Evolutionary conservation across 2,797 vertebrate species (phyloP), one percentile per base, ranked within the genome.

Genomic region (Psittacula echo): DNA sequence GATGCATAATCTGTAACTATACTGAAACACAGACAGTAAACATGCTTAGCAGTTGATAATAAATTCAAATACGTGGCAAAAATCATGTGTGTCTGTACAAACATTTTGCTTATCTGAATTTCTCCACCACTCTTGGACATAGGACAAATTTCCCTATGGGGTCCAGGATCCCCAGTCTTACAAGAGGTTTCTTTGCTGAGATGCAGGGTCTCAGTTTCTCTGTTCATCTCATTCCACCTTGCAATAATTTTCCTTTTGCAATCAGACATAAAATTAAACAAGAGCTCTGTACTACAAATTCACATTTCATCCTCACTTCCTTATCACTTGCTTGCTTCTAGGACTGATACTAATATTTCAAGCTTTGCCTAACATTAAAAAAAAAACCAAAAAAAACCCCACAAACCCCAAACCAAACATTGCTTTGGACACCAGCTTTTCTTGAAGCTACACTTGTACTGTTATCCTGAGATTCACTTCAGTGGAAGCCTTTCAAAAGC

Each of bases 161-260:
- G 6, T 41, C 9, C 27, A 54, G 24, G 19, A 39, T 44, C 7
- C 13, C 11, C 24, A 48, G 1, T 19, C 15, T 29, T 56, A 58
- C 15, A n/a, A 27, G 4, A 1, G 4, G 1, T 19, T 67, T 88
- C 51, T 64, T 82, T 0, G 0, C 5, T 8, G 51, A 39, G 7
- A 4, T 53, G 12, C 10, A 56, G 51, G 50, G 3, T 29, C 27
- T 41, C 47, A 47, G 19, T 41, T 91, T 83, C 47, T n/a, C 14
- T 47, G n/a, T 77, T 53, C 80, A 10, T 1, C 14, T 16, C 15
- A 8, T 7, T 64, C 3, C 30, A 30, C 2, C 70, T 91, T 47
- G 11, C 18, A 44, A 4, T 45, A n/a, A 56, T 67, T 78, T 90
- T 67, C 24, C 3, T 71, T 83, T 72, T 76, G 23, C 23, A 37